Conservation (phyloP, 2,113 vertebrate species). For the Piaya cayana region DNA sequence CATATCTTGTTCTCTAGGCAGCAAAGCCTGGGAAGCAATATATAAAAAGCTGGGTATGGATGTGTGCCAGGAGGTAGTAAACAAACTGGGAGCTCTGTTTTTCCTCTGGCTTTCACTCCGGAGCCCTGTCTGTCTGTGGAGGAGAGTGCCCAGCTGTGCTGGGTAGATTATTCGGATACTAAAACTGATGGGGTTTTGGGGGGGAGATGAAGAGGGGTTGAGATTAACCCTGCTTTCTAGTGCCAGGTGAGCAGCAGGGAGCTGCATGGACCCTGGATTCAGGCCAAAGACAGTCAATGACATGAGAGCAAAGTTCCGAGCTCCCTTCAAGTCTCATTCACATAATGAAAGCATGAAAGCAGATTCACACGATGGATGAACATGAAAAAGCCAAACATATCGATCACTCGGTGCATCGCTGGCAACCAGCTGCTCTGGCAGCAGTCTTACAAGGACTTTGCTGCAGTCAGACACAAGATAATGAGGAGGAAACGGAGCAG, state of each 20-base stretch:
- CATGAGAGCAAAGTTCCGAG: background rate
- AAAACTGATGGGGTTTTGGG: rapidly evolving
- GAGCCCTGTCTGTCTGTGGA: background rate
- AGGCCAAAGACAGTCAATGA: background rate
- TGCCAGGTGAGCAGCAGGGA: background rate
- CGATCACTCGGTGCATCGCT: background rate
- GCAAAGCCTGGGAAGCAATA: background rate
- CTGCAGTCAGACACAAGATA: background rate
- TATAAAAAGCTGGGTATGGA: slow-evolving; percentile 35
- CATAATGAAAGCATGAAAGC: background rate
- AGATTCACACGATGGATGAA: slow-evolving; percentile 1
- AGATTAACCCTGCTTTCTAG: background rate
- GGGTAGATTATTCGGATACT: background rate
- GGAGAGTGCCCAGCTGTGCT: background rate
- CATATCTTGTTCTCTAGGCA: background rate
- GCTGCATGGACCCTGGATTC: background rate
- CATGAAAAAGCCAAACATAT: slow-evolving; percentile 33
- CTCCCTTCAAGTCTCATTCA: background rate
- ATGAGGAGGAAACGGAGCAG: background rate
- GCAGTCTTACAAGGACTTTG: background rate
- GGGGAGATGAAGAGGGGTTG: background rate
- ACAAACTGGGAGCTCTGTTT: slow-evolving; percentile 58
- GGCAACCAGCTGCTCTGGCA: slow-evolving; percentile 48
- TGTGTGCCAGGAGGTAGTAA: slow-evolving; percentile 60
- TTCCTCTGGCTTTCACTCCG: slow-evolving; percentile 14